Evolutionary conservation across 2,888 invertebrate genomes (phyloP).

Genomic region (Adela reaumurella): DNA sequence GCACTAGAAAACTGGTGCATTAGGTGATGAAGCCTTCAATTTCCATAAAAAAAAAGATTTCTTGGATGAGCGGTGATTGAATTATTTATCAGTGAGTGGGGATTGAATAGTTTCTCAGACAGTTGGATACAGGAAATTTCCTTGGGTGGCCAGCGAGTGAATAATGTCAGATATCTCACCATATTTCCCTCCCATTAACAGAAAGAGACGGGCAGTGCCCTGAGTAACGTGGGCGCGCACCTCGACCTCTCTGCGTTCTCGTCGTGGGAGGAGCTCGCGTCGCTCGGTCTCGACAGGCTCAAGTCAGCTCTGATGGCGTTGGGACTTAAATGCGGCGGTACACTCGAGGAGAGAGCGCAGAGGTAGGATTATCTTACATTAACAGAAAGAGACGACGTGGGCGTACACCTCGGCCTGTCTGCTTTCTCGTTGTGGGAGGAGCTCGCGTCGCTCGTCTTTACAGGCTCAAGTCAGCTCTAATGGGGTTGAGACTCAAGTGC

Average conservation of each 20-base stretch:
- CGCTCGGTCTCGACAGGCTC: slow-evolving; percentile 92
- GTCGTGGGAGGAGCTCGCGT: slow-evolving; percentile 95
- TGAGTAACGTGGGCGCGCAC: slow-evolving; percentile 94
- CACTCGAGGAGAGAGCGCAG: slow-evolving; percentile 95
- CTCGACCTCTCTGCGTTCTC: slow-evolving; percentile 97
- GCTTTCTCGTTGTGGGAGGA: slow-evolving; percentile 98
- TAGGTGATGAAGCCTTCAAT: no score
- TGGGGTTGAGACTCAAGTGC: slow-evolving; percentile 96
- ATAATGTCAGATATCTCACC: no score
- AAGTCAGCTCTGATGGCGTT: slow-evolving; percentile 97
- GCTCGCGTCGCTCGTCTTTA: slow-evolving; percentile 92
- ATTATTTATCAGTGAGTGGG: no score
- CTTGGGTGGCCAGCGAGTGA: no score
- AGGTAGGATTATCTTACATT: no score
- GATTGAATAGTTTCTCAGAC: no score
- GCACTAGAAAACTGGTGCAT: no score
- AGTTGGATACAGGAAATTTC: no score
- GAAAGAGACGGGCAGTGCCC: slow-evolving; percentile 91
- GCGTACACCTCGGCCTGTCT: slow-evolving; percentile 96
- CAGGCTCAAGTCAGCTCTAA: slow-evolving; percentile 92
- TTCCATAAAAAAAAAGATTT: no score
- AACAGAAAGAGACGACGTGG: slow-evolving; percentile 93
- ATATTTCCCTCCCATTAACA: no score
- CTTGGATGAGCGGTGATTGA: no score
- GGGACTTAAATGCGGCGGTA: slow-evolving; percentile 97